Base-by-base conservation (phyloP, 2,113 vertebrate genomes). In the Sorex araneus region DNA sequence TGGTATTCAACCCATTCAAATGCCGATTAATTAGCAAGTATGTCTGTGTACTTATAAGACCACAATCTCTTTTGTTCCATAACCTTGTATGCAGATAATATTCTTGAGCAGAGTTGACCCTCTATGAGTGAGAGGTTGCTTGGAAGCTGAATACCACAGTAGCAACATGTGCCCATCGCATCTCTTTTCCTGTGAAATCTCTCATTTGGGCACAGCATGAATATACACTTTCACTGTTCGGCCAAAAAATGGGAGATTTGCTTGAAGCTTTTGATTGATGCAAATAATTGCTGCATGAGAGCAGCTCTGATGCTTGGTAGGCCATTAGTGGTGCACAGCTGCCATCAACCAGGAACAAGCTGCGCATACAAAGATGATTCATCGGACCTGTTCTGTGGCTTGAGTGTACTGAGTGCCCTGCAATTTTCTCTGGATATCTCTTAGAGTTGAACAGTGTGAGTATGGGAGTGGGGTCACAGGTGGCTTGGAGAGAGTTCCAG, bases 201-300 rank as follows among this genome's bases (percentile, higher is more conserved):
- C 60, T 94, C 85, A 67, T 91, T 83, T 90, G 96, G 84, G 67
- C 92, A 84, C 94, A 96, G 90, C 75, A 23, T 94, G 88, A 94
- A 90, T 94, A 86, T 79, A 71, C 73, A 90, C 81, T 94, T 95
- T 92, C 50, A 91, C 85, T 84, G 60, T 83, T 94, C 90, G 94
- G 85, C 66, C 95, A 34, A 84, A 90, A 84, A 70, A 60, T 94
- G 70, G 34, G 64, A 79, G 84, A 88, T 93, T 95, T 92, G 63
- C 95, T 94, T 88, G 94, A 96, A 95, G 94, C 84, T 93, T 96
- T 95, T 95, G 95, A 97, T 97, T 95, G 94, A 94, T 97, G 94
- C 94, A 95, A 92, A 94, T 96, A 94, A 94, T 95, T 94, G 95
- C 85, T 82, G 63, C 92, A 83, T 64, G 54, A 88, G 80, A 95